Evolutionary conservation across 2,888 invertebrate genomes (phyloP), one percentile per base, ranked within the genome.

Genomic region (Kuschelorhynchus macadamiae): DNA sequence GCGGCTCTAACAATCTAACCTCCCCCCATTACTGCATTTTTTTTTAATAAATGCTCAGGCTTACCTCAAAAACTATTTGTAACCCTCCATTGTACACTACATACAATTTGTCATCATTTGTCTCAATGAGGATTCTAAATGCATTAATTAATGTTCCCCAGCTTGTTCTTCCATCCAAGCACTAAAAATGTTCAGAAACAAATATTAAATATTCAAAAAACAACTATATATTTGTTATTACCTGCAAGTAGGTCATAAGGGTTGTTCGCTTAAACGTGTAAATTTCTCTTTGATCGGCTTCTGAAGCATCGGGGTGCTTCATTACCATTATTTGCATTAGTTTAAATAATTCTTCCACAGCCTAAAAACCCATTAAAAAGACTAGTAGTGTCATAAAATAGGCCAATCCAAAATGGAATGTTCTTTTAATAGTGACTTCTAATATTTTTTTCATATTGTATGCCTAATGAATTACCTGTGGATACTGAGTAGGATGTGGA

Each of bases 141-240:
- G 95, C 94, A 42, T 93, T 92, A 80, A 97, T 95, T 39, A 97
- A 85, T n/a, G 97, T 96, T 50, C 95, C 92, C 96, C 96, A 97
- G 81, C 94, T 94, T 0, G 95, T 94, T 63, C 96, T 87, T 1
- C 95, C 95, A 83, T 97, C 96, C 56, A 97, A 85, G 77, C 93
- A 92, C 85, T 85, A 73, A 68, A 77, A 79, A 71, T 68, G 36
- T 12, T 59, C 32, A 18, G 11, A 57, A 7, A 1, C 2, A 36
- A 46, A 16, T 33, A 46, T 12, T 30, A 30, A 41, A 20, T 53
- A 32, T 9, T 36, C 25, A 5, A 25, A 25, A 25, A 25, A 25
- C 7, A 25, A 25, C 3, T 25, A 25, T n/a, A 32, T 11, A 36
- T 12, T 4, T 3, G 11, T 8, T n/a, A 36, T 78, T 85, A 89